Percentiles rank a stretch among this genome's conserved stretches.
phyloP scores from a whole-genome alignment of 1,140 invertebrate genomes.

The Heliconius congener region DNA sequence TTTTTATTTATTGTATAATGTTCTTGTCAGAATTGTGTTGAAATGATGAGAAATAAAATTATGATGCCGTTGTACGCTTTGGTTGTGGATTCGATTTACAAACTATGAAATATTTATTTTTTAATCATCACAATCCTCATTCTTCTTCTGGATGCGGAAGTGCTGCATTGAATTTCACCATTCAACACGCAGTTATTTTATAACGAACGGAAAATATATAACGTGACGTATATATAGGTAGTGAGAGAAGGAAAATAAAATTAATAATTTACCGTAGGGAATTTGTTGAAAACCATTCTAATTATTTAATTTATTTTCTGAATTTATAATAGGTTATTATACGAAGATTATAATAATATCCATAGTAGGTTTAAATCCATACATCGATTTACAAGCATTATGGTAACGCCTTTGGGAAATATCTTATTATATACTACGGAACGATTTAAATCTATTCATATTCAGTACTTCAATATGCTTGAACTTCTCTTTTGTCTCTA shows the following conservation, averaged over 20 bases:
- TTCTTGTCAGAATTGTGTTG: no score
- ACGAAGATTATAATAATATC: not conserved
- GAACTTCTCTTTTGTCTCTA: not conserved
- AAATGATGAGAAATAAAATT: not conserved
- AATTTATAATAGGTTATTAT: not conserved
- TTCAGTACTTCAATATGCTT: not conserved
- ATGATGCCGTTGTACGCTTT: not conserved
- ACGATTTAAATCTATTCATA: slow-evolving; percentile 9
- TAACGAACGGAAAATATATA: no score
- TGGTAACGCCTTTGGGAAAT: not conserved
- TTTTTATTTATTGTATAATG: no score
- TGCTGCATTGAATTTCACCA: no score
- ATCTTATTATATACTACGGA: not conserved
- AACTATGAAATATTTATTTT: no score
- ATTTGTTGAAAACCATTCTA: not conserved
- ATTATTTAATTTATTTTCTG: not conserved
- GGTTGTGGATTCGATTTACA: no score
- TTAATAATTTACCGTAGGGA: no score
- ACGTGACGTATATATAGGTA: no score
- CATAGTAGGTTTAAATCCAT: not conserved
- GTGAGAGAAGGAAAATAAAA: no score
- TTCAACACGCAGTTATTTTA: no score
- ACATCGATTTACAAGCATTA: slow-evolving; percentile 7
- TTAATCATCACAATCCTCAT: no score
- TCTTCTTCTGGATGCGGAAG: no score